Evolutionary conservation across 1,140 invertebrate genomes (phyloP), one percentile per base, ranked within the genome.

Genomic region (Pseudomyrmex pallidus): DNA sequence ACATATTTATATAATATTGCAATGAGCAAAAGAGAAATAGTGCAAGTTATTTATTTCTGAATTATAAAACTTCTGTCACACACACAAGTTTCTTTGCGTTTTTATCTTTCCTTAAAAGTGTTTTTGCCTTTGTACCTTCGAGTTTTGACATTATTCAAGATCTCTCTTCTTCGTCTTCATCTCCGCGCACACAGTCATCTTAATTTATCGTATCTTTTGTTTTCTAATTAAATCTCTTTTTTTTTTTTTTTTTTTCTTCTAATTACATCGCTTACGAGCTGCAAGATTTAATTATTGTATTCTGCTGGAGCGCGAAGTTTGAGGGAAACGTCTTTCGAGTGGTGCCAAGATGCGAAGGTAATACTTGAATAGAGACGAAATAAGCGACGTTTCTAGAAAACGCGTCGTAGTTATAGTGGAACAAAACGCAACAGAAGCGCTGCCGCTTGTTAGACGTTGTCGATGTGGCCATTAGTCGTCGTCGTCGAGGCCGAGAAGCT

Each of bases 401-500:
- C 91, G 91, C 84, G 86, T 84, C 90, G 88, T 89, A 84, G 35
- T 35, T 35, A 7, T 35, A 54, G 74, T 89, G 83, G 66, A 90
- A 89, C 59, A 54, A 77, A 77, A 83, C 78, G 64, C 83, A 84
- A 87, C 73, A 83, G 35, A 72, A 82, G 86, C 68, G 70, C 88
- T 89, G 74, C 68, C 83, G 82, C 74, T 83, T 54, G 82, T 88
- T 35, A 82, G 63, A 83, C 77, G 50, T 86, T 76, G 46, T 70
- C 67, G 56, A 57, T 63, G 46, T 84, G 48, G 61, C 68, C 35
- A 67, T 95, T 95, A 97, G 94, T 98, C 97, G 93, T 97, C 97
- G 93, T 96, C 96, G 92, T 97, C 97, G 95, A 98, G 96, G 86
- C 96, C 97, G 87, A 97, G 96, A 61, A 98, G 95, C 94, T 97